Evolutionary conservation across 2,113 vertebrate genomes (phyloP), one percentile per base, ranked within the genome.

Genomic region (Dendrocopos noguchii): DNA sequence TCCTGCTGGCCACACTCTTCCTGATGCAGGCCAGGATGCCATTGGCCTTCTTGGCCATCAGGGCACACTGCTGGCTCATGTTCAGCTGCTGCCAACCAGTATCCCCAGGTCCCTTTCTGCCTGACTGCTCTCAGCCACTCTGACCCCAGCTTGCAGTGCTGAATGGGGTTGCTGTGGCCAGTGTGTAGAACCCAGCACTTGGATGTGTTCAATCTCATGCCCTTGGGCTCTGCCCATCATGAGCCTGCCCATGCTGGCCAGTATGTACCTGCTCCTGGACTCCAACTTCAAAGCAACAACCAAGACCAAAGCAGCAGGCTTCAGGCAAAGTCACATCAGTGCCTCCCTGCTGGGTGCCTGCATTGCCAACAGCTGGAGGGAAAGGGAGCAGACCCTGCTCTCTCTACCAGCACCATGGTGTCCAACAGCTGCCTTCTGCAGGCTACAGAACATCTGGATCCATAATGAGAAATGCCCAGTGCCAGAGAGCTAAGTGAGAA

Each of bases 261-360:
- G 28, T 13, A 2, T 2, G 2, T 1, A 2, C 7, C 50, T 53
- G 28, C n/a, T 36, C 85, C 11, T 19, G 80, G n/a, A 5, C 31
- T 57, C n/a, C 17, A 66, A 6, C 52, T 63, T 31, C 80, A 80
- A 52, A 61, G 5, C 14, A 3, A 53, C 0, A 47, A 7, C 31
- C 21, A 12, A 27, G 6, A 31, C 9, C 61, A 28, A 31, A 78
- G 25, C 39, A 12, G 20, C 25, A 28, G 42, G 27, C 29, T 71
- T 44, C 0, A 6, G 61, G 8, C 15, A n/a, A 15, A 64, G 28
- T 3, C 5, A 2, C 39, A 11, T 1, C 0, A 0, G 17, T 27
- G 47, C 42, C 25, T 24, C 53, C 55, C 21, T 1, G 3, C 15
- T 0, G 3, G 61, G 52, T 10, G 15, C n/a, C 36, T 57, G 63